phyloP scores from a whole-genome alignment of 2,113 vertebrate genomes.

The Nibea coibor region DNA sequence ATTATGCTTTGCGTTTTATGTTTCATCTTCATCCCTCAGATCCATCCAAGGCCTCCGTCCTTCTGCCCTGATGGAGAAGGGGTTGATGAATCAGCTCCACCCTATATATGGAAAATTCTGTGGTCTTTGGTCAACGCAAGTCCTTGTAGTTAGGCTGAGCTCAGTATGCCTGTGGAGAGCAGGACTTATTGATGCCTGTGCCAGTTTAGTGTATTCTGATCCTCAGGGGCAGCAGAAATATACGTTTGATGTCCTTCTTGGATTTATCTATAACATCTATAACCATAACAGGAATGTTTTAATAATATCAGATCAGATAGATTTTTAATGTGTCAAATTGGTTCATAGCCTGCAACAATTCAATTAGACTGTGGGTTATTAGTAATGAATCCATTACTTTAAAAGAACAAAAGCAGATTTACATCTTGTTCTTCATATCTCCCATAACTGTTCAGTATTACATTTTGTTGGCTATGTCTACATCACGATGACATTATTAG shows the following conservation, averaged over 20 bases:
- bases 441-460: constrained; percentile 10
- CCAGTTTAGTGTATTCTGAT: background rate
- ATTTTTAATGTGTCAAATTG: background rate
- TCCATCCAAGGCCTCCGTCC: constrained; percentile 44
- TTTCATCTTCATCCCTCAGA: constrained; percentile 58
- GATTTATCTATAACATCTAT: no score
- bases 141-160: constrained; percentile 57
- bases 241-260: constrained; percentile 1
- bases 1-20: constrained; percentile 48
- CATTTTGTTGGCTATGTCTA: constrained; percentile 21
- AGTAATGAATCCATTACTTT: background rate
- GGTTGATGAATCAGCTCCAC: constrained; percentile 59
- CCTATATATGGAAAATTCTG: constrained; percentile 50
- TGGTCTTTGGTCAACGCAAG: constrained; percentile 48
- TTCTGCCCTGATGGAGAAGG: constrained; percentile 9
- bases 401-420: background rate
- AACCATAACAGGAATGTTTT: background rate
- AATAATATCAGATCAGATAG: background rate
- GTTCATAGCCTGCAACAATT: no score
- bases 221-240: background rate
- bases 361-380: background rate
- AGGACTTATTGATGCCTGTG: constrained; percentile 11
- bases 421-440: constrained; percentile 33
- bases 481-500: constrained; percentile 27
- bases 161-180: constrained; percentile 1